Conservation (phyloP, 2,113 vertebrate genomes). For the Melanotaenia duboulayi region DNA sequence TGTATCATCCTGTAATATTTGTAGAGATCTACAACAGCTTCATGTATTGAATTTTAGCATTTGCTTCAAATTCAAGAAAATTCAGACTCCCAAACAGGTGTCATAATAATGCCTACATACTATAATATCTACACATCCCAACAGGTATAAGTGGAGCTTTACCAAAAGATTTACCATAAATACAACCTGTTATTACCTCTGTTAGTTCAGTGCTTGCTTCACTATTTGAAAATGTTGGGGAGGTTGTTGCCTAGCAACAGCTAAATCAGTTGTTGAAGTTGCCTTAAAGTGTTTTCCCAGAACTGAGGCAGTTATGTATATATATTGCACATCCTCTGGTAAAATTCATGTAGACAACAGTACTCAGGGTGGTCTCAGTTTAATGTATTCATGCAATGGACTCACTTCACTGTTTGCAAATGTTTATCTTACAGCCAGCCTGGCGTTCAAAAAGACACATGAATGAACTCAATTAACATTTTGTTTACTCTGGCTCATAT, state of each 20-base stretch:
- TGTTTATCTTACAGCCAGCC: not conserved
- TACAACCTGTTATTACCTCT: not conserved
- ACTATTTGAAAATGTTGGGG: constrained; percentile 17
- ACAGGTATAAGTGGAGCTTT: constrained; percentile 7
- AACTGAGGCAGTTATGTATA: constrained; percentile 5
- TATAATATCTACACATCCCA: not conserved
- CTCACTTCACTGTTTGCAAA: not conserved
- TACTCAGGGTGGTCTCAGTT: not conserved
- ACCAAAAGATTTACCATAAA: constrained; percentile 2
- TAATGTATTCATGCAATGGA: not conserved
- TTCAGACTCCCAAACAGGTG: not conserved
- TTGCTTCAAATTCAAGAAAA: not conserved
- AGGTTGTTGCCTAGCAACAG: constrained; percentile 59
- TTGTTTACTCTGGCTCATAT: constrained; percentile 5
- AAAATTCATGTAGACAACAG: not conserved
- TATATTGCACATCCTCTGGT: constrained; percentile 8
- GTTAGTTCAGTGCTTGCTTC: constrained; percentile 6
- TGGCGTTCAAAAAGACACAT: not conserved
- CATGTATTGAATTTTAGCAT: not conserved
- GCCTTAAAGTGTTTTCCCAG: constrained; percentile 4
- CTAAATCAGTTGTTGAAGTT: constrained; percentile 37
- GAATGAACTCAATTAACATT: constrained; percentile 20
- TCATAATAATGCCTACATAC: too few species aligned
- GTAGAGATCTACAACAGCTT: not conserved
- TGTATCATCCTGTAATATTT: not conserved